These are phyloP conservation scores for Telmatherina bonti DNA, from an alignment of 2,797 vertebrate genomes.

Conservation along the genomic window DNA sequence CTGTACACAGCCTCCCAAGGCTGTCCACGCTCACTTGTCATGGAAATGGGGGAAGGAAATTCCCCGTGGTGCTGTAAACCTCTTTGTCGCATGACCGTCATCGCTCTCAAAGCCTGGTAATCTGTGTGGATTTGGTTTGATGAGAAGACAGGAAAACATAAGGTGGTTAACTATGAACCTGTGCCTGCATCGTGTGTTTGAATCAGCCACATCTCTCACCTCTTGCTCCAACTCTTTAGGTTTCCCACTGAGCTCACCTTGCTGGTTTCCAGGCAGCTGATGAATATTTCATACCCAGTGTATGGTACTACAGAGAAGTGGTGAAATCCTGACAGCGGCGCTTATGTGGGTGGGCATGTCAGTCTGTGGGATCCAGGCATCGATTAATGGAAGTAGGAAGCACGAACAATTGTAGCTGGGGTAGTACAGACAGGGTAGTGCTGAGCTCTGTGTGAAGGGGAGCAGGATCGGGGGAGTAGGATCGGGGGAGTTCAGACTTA, in stretches of 20 bases:
- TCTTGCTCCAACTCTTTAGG: conserved; percentile 33
- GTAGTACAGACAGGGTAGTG: conserved; percentile 6
- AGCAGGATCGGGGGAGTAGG: too few species aligned
- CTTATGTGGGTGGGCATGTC: conserved; percentile 58
- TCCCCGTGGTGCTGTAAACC: conserved; percentile 20
- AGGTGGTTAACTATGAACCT: conserved; percentile 41
- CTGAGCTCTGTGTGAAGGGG: conserved; percentile 23
- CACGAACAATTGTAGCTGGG: conserved; percentile 52
- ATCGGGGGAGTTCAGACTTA: conserved; percentile 28
- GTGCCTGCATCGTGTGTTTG: conserved; percentile 26
- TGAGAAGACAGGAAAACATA: conserved; percentile 22
- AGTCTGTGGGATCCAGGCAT: conserved; percentile 54
- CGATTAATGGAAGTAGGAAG: conserved; percentile 61
- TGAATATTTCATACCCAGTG: conserved; percentile 65
- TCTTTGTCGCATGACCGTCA: conserved; percentile 9
- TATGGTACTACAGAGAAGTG: conserved; percentile 46
- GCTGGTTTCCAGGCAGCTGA: conserved; percentile 51
- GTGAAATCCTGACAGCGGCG: conserved; percentile 55
- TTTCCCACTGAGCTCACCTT: conserved; percentile 34
- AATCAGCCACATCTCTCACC: conserved; percentile 25
- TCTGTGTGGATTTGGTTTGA: conserved; percentile 31
- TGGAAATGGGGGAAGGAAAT: conserved; percentile 13
- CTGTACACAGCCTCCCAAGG: conserved; percentile 20
- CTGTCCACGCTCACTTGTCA: conserved; percentile 27
- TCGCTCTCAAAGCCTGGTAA: conserved; percentile 21